Percentiles rank a stretch among this genome's conserved stretches.
phyloP scores from a whole-genome alignment of 1,140 invertebrate genomes.

The Nephotettix cincticeps region DNA sequence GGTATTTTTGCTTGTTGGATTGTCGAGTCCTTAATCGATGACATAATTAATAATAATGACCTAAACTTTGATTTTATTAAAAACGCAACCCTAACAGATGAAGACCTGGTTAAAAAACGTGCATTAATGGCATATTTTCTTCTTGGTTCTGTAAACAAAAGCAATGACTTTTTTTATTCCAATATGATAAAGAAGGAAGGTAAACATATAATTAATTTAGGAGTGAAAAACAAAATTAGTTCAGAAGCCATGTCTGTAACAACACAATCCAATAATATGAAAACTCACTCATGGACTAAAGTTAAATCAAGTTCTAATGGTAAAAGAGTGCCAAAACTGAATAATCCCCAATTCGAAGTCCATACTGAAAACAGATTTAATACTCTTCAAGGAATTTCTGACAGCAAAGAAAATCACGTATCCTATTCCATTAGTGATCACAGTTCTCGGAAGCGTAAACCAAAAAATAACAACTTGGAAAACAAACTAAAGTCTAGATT shows the following conservation, averaged over 20 bases:
- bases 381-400: background rate
- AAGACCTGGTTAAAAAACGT: background rate
- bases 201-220: background rate
- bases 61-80: background rate
- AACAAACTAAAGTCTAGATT: background rate
- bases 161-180: background rate
- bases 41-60: background rate
- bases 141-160: background rate
- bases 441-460: background rate
- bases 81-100: background rate
- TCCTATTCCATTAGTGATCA: background rate
- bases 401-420: background rate
- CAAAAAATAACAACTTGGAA: background rate
- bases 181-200: background rate
- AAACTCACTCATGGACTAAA: background rate
- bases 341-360: background rate
- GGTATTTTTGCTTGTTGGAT: background rate
- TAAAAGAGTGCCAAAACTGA: background rate
- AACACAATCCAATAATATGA: background rate
- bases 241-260: background rate
- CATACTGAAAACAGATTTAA: background rate
- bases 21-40: background rate
- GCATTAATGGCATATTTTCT: background rate
- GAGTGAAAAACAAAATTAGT: background rate
- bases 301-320: background rate